A percentile compares a stretch with the other conserved stretches of the same genome.
Evolutionary conservation across 2,113 vertebrate genomes (phyloP).

Genomic region (Sylvicapra grimmia): DNA sequence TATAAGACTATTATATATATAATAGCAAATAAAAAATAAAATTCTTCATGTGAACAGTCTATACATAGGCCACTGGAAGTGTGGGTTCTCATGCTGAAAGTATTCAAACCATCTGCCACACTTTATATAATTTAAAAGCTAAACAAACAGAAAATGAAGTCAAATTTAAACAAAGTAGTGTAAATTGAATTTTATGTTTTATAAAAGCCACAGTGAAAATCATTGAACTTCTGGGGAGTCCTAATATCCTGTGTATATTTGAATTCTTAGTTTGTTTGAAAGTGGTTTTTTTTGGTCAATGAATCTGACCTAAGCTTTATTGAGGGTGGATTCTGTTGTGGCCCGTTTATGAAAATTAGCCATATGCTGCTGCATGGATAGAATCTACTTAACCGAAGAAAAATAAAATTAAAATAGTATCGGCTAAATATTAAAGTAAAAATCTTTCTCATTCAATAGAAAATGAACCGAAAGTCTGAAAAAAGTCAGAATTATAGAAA

Average conservation of each 20-base stretch:
- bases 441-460: background rate
- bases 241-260: background rate
- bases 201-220: background rate
- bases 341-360: conserved; percentile 12
- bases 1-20: background rate
- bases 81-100: background rate
- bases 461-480: conserved; percentile 6
- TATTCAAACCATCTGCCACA: background rate
- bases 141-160: conserved; percentile 10
- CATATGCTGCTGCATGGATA: background rate
- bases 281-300: background rate
- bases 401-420: background rate
- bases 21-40: conserved; percentile 20
- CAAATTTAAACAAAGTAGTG: background rate
- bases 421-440: conserved; percentile 19
- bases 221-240: background rate
- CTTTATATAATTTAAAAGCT: background rate
- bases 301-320: background rate
- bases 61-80: background rate
- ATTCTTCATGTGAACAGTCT: background rate
- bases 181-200: background rate
- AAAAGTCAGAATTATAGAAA: background rate
- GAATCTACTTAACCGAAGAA: conserved; percentile 5
- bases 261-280: background rate
- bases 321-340: background rate